These are phyloP conservation scores for Anguilla anguilla DNA, from an alignment of 2,797 vertebrate genomes.

Conservation along the genomic window DNA sequence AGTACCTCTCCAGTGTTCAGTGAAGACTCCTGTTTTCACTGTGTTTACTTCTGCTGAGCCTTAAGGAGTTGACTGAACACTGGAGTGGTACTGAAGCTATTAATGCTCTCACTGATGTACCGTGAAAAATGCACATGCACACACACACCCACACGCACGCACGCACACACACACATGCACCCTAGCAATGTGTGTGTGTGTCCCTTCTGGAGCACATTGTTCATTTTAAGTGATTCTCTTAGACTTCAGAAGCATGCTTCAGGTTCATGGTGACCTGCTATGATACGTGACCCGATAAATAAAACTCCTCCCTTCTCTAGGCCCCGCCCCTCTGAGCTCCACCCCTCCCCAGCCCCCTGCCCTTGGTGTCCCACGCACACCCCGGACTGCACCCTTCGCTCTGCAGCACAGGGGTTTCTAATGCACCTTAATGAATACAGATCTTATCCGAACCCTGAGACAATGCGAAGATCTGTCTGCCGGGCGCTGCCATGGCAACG, in stretches of 20 bases:
- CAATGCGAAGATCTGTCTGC: constrained; percentile 31
- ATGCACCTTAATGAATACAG: constrained; percentile 62
- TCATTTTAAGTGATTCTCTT: background rate
- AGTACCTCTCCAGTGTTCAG: background rate
- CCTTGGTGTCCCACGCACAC: constrained; percentile 12
- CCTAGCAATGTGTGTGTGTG: background rate
- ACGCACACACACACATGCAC: background rate
- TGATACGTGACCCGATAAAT: background rate
- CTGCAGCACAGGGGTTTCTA: constrained; percentile 58
- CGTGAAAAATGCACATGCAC: background rate
- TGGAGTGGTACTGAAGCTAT: background rate
- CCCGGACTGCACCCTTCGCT: constrained; percentile 36
- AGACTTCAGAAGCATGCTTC: background rate
- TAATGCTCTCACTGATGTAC: background rate
- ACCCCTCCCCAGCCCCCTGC: no score
- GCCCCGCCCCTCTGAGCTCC: background rate
- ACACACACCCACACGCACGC: background rate
- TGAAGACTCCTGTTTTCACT: no score
- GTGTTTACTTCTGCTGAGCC: background rate
- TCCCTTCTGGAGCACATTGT: background rate
- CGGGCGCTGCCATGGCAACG: background rate
- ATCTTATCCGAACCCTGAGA: constrained; percentile 43
- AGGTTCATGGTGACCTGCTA: background rate
- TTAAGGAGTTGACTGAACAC: constrained; percentile 9
- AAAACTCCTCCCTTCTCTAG: background rate